phyloP scores from a whole-genome alignment of 2,888 invertebrate species.

The Archips xylosteana region DNA sequence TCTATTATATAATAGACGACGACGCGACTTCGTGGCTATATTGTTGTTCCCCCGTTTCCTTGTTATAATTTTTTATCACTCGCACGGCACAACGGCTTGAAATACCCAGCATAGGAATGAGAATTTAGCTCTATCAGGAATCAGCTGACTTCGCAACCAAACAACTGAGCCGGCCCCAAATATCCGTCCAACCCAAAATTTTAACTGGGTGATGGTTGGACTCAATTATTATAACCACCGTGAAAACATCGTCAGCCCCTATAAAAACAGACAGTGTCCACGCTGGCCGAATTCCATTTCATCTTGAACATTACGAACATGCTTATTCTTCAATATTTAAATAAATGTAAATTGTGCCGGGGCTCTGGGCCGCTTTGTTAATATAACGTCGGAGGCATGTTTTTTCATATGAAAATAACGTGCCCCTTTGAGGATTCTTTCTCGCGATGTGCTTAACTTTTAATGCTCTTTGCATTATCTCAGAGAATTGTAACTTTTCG shows the following conservation, averaged over 20 bases:
- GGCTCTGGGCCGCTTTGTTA: slow-evolving; percentile 56
- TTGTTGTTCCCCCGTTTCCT: slow-evolving; percentile 4
- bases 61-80: background rate
- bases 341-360: slow-evolving; percentile 71
- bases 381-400: slow-evolving; percentile 46
- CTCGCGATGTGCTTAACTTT: slow-evolving; percentile 54
- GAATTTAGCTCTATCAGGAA: background rate
- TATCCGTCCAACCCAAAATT: background rate
- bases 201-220: background rate
- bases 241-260: slow-evolving; percentile 4
- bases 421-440: slow-evolving; percentile 53
- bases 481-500: slow-evolving; percentile 19
- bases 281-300: slow-evolving; percentile 52
- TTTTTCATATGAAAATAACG: slow-evolving; percentile 64
- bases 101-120: background rate
- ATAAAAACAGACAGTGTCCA: slow-evolving; percentile 38
- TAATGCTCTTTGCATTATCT: slow-evolving; percentile 50
- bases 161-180: background rate
- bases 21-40: slow-evolving; percentile 2
- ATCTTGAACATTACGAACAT: slow-evolving; percentile 54
- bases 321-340: slow-evolving; percentile 68
- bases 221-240: background rate
- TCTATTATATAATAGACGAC: background rate
- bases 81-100: background rate
- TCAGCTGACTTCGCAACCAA: background rate